A percentile compares a stretch with the other conserved stretches of the same genome.
phyloP scores from a whole-genome alignment of 2,888 invertebrate genomes.

The Tanytarsus gracilentus region DNA sequence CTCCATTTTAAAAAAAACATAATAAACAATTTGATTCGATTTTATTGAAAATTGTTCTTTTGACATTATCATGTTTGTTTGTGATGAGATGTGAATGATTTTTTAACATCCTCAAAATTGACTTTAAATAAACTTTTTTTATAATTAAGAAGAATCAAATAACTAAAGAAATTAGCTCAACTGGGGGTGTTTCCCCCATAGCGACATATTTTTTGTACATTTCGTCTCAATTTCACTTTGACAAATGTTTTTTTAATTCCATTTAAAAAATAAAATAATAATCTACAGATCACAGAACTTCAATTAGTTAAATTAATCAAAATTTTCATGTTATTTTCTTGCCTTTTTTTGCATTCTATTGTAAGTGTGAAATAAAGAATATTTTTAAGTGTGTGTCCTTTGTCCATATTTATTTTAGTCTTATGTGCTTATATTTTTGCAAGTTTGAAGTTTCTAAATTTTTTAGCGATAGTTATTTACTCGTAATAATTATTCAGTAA shows the following conservation, averaged over 20 bases:
- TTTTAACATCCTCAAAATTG: background rate
- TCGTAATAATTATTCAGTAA: background rate
- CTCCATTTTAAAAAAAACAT: slow-evolving; percentile 19
- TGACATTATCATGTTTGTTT: background rate
- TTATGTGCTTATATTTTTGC: background rate
- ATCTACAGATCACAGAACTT: slow-evolving; percentile 29
- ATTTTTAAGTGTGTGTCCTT: too few relatives aligned
- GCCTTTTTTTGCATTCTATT: background rate
- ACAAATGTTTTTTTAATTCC: slow-evolving; percentile 12
- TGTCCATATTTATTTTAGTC: too few relatives aligned
- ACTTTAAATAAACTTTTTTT: too few relatives aligned
- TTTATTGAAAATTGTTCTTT: slow-evolving; percentile 6
- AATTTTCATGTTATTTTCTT: slow-evolving; percentile 3
- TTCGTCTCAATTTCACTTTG: background rate
- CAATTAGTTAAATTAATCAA: slow-evolving; percentile 25
- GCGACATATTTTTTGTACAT: slow-evolving; percentile 3
- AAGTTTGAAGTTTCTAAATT: background rate
- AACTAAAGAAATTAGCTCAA: background rate
- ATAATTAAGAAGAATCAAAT: too few relatives aligned
- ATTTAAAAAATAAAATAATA: slow-evolving; percentile 29
- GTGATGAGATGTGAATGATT: background rate
- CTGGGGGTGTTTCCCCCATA: background rate
- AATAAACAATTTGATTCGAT: slow-evolving; percentile 22
- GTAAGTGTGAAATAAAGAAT: too few relatives aligned
- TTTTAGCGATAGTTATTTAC: background rate